Conservation (phyloP, 2,113 vertebrate species). For the Gila orcuttii region DNA sequence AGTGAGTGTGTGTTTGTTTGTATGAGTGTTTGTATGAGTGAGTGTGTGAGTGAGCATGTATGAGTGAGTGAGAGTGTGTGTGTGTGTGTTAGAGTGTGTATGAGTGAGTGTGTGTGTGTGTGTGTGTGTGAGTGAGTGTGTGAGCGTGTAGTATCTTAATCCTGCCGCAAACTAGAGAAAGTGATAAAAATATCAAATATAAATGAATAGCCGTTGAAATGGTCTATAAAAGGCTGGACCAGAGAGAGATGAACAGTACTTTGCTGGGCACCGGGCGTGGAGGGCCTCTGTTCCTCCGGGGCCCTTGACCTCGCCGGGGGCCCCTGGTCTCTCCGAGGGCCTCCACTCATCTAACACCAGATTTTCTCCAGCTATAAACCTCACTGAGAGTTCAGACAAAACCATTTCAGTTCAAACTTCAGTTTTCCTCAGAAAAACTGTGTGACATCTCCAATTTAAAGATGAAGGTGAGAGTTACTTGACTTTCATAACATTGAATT, state of each 20-base stretch:
- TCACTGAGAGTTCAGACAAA: background rate
- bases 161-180: background rate
- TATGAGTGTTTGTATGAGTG: no score
- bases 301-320: background rate
- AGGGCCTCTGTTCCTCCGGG: background rate
- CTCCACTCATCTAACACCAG: background rate
- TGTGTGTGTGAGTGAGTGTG: no score
- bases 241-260: background rate
- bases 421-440: background rate
- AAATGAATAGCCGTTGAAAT: no score
- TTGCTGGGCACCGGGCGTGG: background rate
- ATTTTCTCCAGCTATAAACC: background rate
- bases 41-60: no score
- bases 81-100: no score
- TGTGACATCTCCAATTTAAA: background rate
- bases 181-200: background rate
- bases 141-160: no score
- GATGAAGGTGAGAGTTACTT: background rate
- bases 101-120: no score
- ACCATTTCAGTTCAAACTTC: background rate
- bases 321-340: background rate
- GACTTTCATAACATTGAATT: background rate
- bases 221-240: no score
- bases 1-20: no score
- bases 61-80: no score